Base-by-base conservation (phyloP, 1,140 invertebrate genomes). In the Euschistus heros region DNA sequence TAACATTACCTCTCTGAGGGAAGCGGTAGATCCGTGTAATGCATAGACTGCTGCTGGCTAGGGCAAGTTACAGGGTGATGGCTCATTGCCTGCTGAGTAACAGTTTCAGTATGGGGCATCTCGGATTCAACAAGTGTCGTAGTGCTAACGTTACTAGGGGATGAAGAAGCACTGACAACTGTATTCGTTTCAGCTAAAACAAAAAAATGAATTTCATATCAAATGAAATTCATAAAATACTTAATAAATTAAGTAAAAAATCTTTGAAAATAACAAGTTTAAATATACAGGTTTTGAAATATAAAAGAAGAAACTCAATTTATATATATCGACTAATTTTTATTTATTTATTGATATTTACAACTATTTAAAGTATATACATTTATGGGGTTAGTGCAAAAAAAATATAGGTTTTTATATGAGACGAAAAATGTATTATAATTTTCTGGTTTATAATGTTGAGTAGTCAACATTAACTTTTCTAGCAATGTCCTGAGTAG, bases 71-170 rank as follows among this genome's bases (percentile, higher is more conserved):
- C 30, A 24, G 33, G 61, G 8, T 26, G 37, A 3, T 26, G 61
- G 20, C 13, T 46, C 8, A 52, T 10, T 13, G 55, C 10, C 17
- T 37, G 52, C 47, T 18, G 26, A 17, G 62, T 46, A 10, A n/a
- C 4, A 6, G 22, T 37, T 47, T 22, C 59, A 24, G 3, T 76
- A 76, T 0, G 76, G 77, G 66, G 79, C 82, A 47, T 57, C 15
- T 67, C 66, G 6, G 66, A 64, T 50, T 67, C 66, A 0, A 88
- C 82, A 60, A 88, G 72, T 4, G 86, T 89, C 13, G 85, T 81
- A 2, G 84, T 84, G 69, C 85, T 88, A 2, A 86, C 71, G 64
- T 85, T 86, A 42, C 86, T 84, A 0, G 86, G 86, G 0, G 87
- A 88, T 0, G 84, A 84, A 47, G 84, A 82, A 22, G 79, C 79